These are phyloP conservation scores for Rhagonycha lutea DNA, from an alignment of 2,888 invertebrate species.

Conservation along the genomic window DNA sequence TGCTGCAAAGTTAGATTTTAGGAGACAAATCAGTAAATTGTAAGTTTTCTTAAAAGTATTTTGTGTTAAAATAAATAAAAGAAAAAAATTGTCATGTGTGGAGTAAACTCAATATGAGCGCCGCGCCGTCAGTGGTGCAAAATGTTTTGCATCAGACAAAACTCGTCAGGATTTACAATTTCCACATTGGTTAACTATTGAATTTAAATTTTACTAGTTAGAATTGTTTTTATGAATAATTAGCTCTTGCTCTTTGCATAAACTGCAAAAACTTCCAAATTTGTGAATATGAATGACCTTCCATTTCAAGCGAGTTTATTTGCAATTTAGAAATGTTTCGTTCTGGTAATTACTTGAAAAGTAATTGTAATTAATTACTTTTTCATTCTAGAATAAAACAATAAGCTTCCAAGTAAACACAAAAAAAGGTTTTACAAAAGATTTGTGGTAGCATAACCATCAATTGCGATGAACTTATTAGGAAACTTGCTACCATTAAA, in stretches of 20 bases:
- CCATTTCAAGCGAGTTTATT: background rate
- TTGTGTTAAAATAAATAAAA: background rate
- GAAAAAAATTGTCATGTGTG: background rate
- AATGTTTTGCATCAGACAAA: background rate
- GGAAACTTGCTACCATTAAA: slow-evolving; percentile 8
- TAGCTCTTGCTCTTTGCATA: background rate
- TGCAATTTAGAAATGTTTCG: background rate
- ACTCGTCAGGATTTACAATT: background rate
- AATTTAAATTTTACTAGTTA: background rate
- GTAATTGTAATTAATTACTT: background rate
- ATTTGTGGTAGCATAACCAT: background rate
- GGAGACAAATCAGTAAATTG: too few relatives aligned
- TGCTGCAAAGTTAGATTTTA: background rate
- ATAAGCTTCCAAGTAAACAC: background rate
- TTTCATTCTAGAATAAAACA: background rate
- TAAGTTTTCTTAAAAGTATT: background rate
- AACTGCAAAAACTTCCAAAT: background rate
- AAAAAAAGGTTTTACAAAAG: background rate
- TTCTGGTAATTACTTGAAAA: background rate
- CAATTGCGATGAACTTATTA: slow-evolving; percentile 10
- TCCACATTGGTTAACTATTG: background rate
- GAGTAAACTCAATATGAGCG: background rate
- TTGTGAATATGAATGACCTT: background rate
- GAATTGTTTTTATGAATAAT: background rate
- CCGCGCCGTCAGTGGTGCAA: background rate